These are phyloP conservation scores for Sinotaia quadrata DNA, from an alignment of 2,888 invertebrate species.

Conservation along the genomic window DNA sequence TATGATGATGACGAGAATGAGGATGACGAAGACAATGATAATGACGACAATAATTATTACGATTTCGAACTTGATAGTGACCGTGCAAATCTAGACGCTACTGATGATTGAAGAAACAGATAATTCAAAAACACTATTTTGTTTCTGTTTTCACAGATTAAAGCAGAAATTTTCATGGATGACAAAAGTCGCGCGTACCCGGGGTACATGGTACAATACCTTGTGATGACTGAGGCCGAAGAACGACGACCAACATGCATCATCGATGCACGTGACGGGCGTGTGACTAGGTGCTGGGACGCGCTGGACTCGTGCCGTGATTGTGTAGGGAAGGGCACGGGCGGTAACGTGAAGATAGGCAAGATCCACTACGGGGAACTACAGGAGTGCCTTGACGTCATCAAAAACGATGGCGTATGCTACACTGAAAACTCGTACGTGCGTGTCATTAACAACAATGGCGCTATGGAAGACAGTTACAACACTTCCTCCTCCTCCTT, in stretches of 20 bases:
- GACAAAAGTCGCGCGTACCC: conserved; percentile 1
- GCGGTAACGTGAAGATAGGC: conserved; percentile 49
- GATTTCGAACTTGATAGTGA: too few species aligned
- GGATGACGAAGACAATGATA: too few species aligned
- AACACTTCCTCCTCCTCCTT: conserved; percentile 31
- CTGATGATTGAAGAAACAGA: too few species aligned
- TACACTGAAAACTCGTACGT: conserved; percentile 49
- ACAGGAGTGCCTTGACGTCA: conserved; percentile 36
- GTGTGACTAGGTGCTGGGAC: conserved; percentile 11
- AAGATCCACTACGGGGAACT: conserved; percentile 41
- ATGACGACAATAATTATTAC: too few species aligned
- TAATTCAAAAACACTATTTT: too few species aligned
- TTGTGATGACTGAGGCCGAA: conserved; percentile 2
- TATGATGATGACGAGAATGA: too few species aligned
- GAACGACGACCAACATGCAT: conserved; percentile 14
- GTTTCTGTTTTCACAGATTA: background rate
- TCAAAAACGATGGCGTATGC: conserved; percentile 34
- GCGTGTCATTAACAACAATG: conserved; percentile 47
- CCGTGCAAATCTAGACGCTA: too few species aligned
- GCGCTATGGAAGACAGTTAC: background rate
- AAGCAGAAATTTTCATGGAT: conserved; percentile 5
- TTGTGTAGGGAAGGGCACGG: conserved; percentile 20
- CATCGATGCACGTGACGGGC: conserved; percentile 12
- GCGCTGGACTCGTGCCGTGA: conserved; percentile 6
- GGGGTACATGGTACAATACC: conserved; percentile 15